A percentile compares a stretch with the other conserved stretches of the same genome.
Conservation (phyloP, 2,797 vertebrate species). For the Stomatorhinus walkeri region DNA sequence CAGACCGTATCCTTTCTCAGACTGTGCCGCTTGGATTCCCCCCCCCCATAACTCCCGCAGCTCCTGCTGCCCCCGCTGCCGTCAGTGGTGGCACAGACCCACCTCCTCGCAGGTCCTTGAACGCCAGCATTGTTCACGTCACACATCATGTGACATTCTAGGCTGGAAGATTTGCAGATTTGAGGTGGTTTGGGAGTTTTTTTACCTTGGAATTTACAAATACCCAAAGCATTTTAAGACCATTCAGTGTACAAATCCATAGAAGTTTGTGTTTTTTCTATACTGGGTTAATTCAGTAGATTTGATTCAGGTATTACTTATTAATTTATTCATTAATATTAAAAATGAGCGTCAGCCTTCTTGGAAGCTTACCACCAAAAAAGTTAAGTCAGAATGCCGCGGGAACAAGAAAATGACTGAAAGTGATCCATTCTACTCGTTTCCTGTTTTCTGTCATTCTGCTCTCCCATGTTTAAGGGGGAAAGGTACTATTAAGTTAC, state of each 20-base stretch:
- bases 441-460: not conserved
- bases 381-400: not conserved
- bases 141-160: not conserved
- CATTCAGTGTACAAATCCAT: not conserved
- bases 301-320: not conserved
- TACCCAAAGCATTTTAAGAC: not conserved
- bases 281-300: not conserved
- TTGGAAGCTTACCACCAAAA: not conserved
- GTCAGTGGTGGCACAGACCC: not conserved
- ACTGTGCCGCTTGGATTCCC: not conserved
- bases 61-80: not conserved
- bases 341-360: not conserved
- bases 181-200: not conserved
- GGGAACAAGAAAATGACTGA: not conserved
- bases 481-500: not conserved
- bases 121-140: not conserved
- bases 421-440: not conserved
- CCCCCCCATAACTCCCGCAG: not conserved
- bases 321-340: not conserved
- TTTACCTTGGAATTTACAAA: not conserved
- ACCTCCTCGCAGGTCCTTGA: not conserved
- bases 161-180: not conserved
- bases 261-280: not conserved
- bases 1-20: constrained; percentile 93
- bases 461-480: not conserved